phyloP scores from a whole-genome alignment of 2,888 invertebrate species.

The Hirtodrosophila confusa region DNA sequence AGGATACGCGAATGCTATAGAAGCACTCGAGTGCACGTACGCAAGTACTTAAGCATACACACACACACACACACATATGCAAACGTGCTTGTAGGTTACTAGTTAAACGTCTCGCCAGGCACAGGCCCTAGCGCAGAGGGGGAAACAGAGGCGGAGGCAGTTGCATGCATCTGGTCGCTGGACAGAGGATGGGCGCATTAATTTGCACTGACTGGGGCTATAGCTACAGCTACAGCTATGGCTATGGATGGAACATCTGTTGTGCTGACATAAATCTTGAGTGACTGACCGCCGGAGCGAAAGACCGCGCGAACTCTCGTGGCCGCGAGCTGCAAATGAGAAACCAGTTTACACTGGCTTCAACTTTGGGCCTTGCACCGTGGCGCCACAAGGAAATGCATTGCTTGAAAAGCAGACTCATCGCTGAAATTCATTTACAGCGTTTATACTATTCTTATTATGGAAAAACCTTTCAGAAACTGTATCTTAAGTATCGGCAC shows the following conservation, averaged over 20 bases:
- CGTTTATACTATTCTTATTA: too few species aligned
- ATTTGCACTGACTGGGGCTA: conserved; percentile 52
- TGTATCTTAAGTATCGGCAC: too few species aligned
- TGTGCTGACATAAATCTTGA: conserved; percentile 81
- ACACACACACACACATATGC: not conserved
- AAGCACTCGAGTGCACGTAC: conserved; percentile 68
- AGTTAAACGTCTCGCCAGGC: conserved; percentile 50
- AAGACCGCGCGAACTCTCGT: conserved; percentile 73
- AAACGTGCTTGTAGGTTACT: conserved; percentile 72
- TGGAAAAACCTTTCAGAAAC: too few species aligned
- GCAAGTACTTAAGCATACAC: conserved; percentile 65
- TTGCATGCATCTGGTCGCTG: conserved; percentile 24
- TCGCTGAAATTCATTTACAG: too few species aligned
- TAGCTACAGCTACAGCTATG: not conserved
- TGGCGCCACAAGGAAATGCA: conserved; percentile 13
- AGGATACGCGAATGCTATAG: conserved; percentile 60
- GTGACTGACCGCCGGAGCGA: conserved; percentile 79
- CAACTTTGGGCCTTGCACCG: conserved; percentile 24
- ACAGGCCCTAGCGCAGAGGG: not conserved
- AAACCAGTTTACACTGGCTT: conserved; percentile 36
- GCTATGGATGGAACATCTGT: conserved; percentile 68
- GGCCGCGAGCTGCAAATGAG: conserved; percentile 53
- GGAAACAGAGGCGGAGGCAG: conserved; percentile 16
- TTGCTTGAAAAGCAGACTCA: not conserved
- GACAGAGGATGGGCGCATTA: conserved; percentile 43